Evolutionary conservation across 2,797 vertebrate genomes (phyloP).

Genomic region (Poeciliopsis gracilis): DNA sequence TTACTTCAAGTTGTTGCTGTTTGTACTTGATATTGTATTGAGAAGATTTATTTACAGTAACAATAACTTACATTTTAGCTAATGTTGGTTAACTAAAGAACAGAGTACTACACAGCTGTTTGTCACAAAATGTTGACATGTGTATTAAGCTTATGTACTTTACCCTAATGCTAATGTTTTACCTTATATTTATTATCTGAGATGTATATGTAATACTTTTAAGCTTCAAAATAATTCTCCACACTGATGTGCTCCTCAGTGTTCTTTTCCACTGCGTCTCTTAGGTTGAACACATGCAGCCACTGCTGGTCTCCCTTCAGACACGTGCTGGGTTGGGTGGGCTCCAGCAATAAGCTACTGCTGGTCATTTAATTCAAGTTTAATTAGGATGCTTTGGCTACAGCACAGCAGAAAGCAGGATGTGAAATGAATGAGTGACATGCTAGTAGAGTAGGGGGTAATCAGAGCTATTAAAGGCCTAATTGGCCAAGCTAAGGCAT

Average conservation of each 20-base stretch:
- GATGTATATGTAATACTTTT: background rate
- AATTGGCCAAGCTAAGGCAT: conserved; percentile 70
- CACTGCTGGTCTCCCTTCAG: conserved; percentile 36
- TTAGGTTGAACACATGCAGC: conserved; percentile 38
- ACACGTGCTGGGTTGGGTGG: conserved; percentile 52
- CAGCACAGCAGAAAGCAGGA: conserved; percentile 55
- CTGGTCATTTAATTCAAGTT: conserved; percentile 68
- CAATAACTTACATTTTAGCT: background rate
- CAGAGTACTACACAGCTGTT: background rate
- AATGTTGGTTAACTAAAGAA: background rate
- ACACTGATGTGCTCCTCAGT: conserved; percentile 9
- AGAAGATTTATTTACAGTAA: background rate
- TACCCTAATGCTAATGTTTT: background rate
- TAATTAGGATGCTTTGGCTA: conserved; percentile 67
- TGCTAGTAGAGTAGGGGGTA: conserved; percentile 52
- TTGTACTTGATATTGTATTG: background rate
- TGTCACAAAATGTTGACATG: background rate
- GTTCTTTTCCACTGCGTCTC: conserved; percentile 7
- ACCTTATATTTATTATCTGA: background rate
- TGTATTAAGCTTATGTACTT: background rate
- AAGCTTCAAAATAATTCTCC: conserved; percentile 14
- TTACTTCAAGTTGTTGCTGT: background rate
- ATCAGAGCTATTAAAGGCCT: conserved; percentile 65
- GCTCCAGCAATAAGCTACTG: conserved; percentile 47
- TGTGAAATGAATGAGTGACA: conserved; percentile 65